Percentiles rank a stretch among this genome's conserved stretches.
Evolutionary conservation across 2,113 vertebrate species (phyloP).

Genomic region (Strix aluco): DNA sequence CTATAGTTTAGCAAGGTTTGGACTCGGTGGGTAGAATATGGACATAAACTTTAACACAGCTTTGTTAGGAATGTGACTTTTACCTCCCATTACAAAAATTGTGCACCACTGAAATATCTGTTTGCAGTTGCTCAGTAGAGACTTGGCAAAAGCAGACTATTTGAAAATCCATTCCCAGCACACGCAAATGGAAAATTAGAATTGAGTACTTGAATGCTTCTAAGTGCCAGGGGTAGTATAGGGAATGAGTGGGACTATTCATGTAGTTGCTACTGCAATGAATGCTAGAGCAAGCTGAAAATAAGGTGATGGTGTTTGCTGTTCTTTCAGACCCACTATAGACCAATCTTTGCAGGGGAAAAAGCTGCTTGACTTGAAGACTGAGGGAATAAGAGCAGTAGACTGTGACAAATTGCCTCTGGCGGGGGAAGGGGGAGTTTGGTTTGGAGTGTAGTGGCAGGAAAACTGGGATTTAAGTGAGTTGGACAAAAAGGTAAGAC

Average conservation of each 20-base stretch:
- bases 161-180: not conserved
- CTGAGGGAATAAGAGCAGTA: constrained; percentile 1
- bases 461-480: not conserved
- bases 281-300: constrained; percentile 10
- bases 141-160: not conserved
- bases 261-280: not conserved
- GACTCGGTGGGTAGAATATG: not conserved
- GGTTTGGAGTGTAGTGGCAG: not conserved
- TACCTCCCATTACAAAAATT: not conserved
- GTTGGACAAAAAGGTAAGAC: not conserved
- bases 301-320: not conserved
- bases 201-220: not conserved
- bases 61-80: not conserved
- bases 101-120: not conserved
- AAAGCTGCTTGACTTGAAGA: not conserved
- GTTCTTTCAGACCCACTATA: not conserved
- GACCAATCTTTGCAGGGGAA: not conserved
- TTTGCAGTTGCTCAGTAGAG: not conserved
- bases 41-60: not conserved
- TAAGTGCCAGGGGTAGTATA: not conserved
- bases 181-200: not conserved
- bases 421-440: not conserved
- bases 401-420: constrained; percentile 35
- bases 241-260: not conserved
- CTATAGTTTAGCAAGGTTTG: not conserved